Conservation (phyloP, 2,888 invertebrate species). For the Tinea pellionella region DNA sequence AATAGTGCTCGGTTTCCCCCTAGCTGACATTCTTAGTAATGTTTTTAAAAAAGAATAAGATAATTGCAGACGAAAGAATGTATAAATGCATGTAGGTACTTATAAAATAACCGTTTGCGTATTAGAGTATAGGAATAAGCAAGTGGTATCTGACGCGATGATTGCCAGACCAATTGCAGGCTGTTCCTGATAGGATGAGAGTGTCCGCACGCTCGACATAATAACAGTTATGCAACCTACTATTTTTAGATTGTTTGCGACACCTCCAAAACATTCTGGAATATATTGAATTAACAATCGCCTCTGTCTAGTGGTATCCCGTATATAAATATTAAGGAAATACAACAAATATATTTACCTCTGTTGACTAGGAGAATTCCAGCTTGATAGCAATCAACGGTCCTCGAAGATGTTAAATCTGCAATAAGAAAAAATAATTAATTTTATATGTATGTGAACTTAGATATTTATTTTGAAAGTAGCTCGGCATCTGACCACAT, state of each 20-base stretch:
- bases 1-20: no score
- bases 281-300: slow-evolving; percentile 32
- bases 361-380: background rate
- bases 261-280: slow-evolving; percentile 37
- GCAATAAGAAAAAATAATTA: slow-evolving; percentile 17
- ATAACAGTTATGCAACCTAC: slow-evolving; percentile 33
- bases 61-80: no score
- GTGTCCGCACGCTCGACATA: slow-evolving; percentile 31
- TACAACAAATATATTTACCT: no score
- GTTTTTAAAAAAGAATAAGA: no score
- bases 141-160: background rate
- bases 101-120: background rate
- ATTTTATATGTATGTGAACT: no score
- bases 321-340: background rate
- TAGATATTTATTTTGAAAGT: no score
- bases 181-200: slow-evolving; percentile 43
- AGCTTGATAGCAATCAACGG: background rate
- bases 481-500: no score
- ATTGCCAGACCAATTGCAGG: slow-evolving; percentile 12
- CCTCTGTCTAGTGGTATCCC: slow-evolving; percentile 9
- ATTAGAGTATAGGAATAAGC: background rate
- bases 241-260: slow-evolving; percentile 55
- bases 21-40: no score
- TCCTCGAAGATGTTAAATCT: slow-evolving; percentile 13
- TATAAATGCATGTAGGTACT: no score